Evolutionary conservation across 2,888 invertebrate genomes (phyloP).

Genomic region (Andrena fulva): DNA sequence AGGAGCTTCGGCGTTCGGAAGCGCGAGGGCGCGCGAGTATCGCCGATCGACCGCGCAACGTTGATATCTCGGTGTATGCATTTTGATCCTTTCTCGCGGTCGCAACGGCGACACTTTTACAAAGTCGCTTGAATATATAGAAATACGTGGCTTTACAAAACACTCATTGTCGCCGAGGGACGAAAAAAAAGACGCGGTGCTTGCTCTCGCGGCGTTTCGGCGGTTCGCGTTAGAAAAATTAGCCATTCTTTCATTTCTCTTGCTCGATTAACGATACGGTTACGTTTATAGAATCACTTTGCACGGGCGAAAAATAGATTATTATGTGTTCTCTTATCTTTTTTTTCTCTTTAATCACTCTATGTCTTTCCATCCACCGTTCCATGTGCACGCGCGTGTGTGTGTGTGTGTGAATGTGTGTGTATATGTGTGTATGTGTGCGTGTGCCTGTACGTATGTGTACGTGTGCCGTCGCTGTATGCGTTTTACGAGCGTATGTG

Average conservation of each 20-base stretch:
- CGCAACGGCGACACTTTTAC: conserved; percentile 49
- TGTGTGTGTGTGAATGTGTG: background rate
- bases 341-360: conserved; percentile 34
- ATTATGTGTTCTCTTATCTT: conserved; percentile 66
- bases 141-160: conserved; percentile 71
- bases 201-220: conserved; percentile 34
- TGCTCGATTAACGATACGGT: conserved; percentile 60
- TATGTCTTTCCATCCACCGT: conserved; percentile 14
- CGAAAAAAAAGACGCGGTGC: conserved; percentile 45
- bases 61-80: conserved; percentile 7
- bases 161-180: conserved; percentile 41
- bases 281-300: conserved; percentile 69
- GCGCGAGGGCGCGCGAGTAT: conserved; percentile 9
- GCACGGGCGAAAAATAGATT: conserved; percentile 78
- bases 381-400: background rate
- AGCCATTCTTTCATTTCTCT: conserved; percentile 66
- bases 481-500: background rate
- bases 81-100: conserved; percentile 60
- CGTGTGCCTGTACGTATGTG: background rate
- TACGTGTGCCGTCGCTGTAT: background rate
- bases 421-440: background rate
- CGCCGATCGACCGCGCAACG: conserved; percentile 27
- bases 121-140: conserved; percentile 54
- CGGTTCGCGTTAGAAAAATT: conserved; percentile 72
- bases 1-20: background rate